Evolutionary conservation across 2,113 vertebrate genomes (phyloP), one percentile per base, ranked within the genome.

Genomic region (Cyanoramphus novaezelandiae): DNA sequence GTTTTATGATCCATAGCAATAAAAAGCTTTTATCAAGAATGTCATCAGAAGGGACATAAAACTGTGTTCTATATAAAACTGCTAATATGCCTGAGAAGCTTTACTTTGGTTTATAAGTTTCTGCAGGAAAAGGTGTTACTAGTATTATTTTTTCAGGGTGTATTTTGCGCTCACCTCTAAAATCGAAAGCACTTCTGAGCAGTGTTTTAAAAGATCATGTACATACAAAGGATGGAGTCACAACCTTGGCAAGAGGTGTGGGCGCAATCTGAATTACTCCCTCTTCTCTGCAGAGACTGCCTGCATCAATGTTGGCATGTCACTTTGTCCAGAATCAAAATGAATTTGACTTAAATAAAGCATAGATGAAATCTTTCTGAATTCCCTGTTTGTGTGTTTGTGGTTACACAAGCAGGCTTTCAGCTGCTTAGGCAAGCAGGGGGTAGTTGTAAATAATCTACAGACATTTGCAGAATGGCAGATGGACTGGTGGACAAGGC

Each of bases 1-100:
- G 85, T 93, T 98, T 98, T 98, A 97, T 89, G 93, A 94, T 75
- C 55, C 86, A 52, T 60, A 90, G 79, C 86, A 77, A 88, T 94
- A 96, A 96, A 91, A 70, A 49, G 64, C 63, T 93, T 92, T 81
- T 87, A 68, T 97, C 88, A 95, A 86, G 83, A 92, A 79, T 88
- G 94, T 81, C 20, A 52, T 95, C 81, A 95, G 90, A 92, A 88
- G 60, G 95, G 88, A 57, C 93, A 92, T 96, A 97, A 97, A 97
- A 96, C 77, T 41, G 80, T 82, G 74, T 88, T 91, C 94, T 63
- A 20, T 92, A 88, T 97, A 68, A 89, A 95, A 78, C 62, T 90
- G 68, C 68, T 28, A 92, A 57, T 64, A 72, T 35, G 74, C 86
- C 75, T 87, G 94, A 82, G 91, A 76, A 96, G 82, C 75, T 96